Evolutionary conservation across 2,888 invertebrate genomes (phyloP).

Genomic region (Idaea straminata): DNA sequence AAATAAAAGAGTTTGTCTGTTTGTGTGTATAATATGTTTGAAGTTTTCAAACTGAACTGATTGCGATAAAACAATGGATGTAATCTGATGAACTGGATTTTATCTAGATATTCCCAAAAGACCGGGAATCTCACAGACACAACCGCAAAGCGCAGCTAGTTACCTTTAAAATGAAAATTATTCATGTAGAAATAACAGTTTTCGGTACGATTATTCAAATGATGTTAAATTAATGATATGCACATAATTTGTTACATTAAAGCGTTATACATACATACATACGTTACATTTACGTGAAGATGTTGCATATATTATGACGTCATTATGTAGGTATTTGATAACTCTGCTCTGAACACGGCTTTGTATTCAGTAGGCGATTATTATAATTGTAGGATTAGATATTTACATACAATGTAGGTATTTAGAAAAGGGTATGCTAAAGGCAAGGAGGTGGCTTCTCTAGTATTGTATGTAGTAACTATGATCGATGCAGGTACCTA

Average conservation of each 20-base stretch:
- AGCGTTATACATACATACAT: neutral
- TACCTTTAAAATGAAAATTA: neutral
- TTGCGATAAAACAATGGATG: no score
- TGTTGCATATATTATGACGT: neutral
- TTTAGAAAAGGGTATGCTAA: no score
- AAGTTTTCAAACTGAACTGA: no score
- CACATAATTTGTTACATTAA: neutral
- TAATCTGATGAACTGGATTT: no score
- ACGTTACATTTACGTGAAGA: neutral
- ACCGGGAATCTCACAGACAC: no score
- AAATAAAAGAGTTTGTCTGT: no score
- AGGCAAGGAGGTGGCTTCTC: no score
- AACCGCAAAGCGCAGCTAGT: neutral
- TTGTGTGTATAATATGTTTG: no score
- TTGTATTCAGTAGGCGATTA: neutral
- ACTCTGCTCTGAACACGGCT: neutral
- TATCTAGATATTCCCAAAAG: no score
- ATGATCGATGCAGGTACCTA: no score
- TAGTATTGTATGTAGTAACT: no score
- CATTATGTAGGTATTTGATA: neutral
- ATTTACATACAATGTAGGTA: no score
- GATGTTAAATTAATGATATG: neutral
- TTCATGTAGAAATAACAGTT: neutral
- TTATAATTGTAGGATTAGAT: neutral
- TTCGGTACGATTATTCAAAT: neutral